A percentile compares a stretch with the other conserved stretches of the same genome.
Evolutionary conservation across 2,797 vertebrate genomes (phyloP).

Genomic region (Cheracebus regulus): DNA sequence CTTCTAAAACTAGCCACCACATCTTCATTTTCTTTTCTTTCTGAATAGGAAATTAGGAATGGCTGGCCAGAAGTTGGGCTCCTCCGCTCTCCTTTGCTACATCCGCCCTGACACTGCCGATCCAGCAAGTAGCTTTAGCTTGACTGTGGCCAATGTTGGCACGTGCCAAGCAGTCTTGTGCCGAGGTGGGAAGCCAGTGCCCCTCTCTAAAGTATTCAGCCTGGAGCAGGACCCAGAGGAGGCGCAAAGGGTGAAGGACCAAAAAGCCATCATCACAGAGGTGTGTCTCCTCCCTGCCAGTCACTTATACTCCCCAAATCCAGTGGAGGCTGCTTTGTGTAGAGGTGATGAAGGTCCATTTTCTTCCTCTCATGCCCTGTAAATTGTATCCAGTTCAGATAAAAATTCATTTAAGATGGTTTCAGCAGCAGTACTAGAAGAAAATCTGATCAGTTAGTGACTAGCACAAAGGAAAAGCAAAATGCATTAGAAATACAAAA

Average conservation of each 20-base stretch:
- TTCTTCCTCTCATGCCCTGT: background rate
- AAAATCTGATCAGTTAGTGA: constrained; percentile 6
- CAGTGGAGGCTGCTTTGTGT: background rate
- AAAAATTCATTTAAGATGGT: background rate
- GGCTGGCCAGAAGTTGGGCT: constrained; percentile 97
- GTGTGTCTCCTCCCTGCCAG: constrained; percentile 80
- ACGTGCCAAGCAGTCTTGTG: constrained; percentile 95
- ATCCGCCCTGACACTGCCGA: constrained; percentile 91
- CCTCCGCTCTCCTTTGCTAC: constrained; percentile 95
- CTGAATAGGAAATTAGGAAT: constrained; percentile 94
- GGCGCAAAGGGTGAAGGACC: constrained; percentile 92
- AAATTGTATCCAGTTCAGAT: background rate
- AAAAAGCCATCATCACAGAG: constrained; percentile 98
- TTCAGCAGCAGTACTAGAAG: background rate
- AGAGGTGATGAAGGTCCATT: background rate
- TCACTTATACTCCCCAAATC: background rate
- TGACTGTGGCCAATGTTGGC: constrained; percentile 96
- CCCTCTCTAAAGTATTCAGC: constrained; percentile 94
- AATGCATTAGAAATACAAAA: constrained; percentile 23
- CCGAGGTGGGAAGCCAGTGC: constrained; percentile 91
- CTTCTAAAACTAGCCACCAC: background rate
- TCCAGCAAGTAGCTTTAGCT: constrained; percentile 88
- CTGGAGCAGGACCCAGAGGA: constrained; percentile 94
- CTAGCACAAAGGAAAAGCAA: background rate
- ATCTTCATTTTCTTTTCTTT: constrained; percentile 45